Conservation (phyloP, 2,797 vertebrate genomes). For the Ammospiza maritima region DNA sequence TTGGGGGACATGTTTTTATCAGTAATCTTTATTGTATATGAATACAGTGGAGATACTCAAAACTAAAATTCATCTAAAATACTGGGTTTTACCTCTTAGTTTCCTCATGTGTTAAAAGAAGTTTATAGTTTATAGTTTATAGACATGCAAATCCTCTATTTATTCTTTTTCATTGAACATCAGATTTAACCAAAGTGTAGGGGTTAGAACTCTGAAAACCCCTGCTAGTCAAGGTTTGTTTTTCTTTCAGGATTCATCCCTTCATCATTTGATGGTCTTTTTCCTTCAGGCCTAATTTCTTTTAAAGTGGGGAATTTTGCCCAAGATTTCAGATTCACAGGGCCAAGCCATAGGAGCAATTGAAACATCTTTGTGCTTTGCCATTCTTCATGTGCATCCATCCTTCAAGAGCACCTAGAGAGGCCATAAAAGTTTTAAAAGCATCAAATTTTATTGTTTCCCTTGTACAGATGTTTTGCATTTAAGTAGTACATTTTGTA, state of each 20-base stretch:
- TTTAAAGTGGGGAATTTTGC: not conserved
- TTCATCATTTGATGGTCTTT: not conserved
- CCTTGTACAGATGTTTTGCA: not conserved
- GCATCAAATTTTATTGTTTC: not conserved
- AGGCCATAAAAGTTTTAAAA: not conserved
- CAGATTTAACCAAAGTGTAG: not conserved
- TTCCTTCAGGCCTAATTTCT: not conserved
- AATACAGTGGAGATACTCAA: not conserved
- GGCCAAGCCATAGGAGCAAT: not conserved
- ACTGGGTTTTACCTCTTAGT: not conserved
- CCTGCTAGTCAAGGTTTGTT: not conserved
- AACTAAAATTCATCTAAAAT: not conserved
- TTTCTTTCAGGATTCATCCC: not conserved
- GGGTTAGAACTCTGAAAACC: not conserved
- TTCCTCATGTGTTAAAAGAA: not conserved
- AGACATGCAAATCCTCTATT: not conserved
- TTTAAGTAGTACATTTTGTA: not conserved
- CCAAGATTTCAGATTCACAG: not conserved
- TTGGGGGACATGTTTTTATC: not conserved
- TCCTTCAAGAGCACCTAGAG: not conserved
- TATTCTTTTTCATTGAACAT: not conserved
- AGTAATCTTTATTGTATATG: not conserved
- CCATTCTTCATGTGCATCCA: not conserved
- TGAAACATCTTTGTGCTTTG: not conserved
- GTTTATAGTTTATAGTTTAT: not conserved